Evolutionary conservation across 2,888 invertebrate species (phyloP), one percentile per base, ranked within the genome.

Genomic region (Agrotis exclamationis): DNA sequence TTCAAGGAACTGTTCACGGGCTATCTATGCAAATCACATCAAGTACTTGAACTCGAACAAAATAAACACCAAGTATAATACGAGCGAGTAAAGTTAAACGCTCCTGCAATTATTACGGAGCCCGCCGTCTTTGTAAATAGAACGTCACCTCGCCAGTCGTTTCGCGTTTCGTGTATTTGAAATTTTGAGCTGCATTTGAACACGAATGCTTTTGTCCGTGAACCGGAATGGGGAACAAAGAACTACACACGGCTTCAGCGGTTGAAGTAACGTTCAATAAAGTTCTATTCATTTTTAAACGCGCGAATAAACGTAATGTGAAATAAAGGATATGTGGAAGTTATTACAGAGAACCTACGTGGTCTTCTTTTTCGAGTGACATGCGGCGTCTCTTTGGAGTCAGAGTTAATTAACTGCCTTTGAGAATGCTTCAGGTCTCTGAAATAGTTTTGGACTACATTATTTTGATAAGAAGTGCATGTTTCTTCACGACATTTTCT

Each of bases 131-230:
- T 77, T 63, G 76, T 71, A 80, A 79, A 84, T 83, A 90, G 86
- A 89, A 90, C 83, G 88, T 90, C 88, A 90, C 79, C 58, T 72
- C 73, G 60, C 87, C 82, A 87, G 77, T 85, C 87, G 76, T 85
- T 88, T 81, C 84, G 82, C 87, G 76, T 85, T 88, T 81, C 84
- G 82, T 84, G 83, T 85, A 82, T 86, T 88, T 85, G 83, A 86
- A 89, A 87, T 88, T 88, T 87, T 87, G 70, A 87, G 87, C 85
- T 92, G 87, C 88, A 89, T 87, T 87, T 88, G 87, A 87, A 88
- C 88, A 84, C 79, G 88, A 89, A 86, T 85, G 87, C 88, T 86
- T 89, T 91, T 91, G 90, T 91, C 85, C 80, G 74, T 80, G 83
- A 74, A 86, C 73, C 67, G 85, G 85, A 88, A 84, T 69, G 51